Conservation (phyloP, 2,113 vertebrate genomes). For the Parotia lawesii region DNA sequence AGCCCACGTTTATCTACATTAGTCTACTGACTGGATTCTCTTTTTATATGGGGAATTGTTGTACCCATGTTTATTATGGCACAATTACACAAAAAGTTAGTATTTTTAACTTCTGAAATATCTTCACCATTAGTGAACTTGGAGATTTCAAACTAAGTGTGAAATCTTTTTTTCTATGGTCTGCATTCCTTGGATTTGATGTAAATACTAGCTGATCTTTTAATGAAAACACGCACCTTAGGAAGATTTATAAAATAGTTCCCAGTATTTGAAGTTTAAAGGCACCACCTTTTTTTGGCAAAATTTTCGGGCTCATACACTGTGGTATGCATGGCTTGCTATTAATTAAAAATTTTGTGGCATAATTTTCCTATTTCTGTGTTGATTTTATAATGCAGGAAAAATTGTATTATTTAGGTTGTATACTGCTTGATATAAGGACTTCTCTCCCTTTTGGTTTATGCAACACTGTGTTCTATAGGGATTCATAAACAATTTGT, state of each 20-base stretch:
- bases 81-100: neutral
- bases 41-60: neutral
- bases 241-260: neutral
- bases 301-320: neutral
- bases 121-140: neutral
- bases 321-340: neutral
- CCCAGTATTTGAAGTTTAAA: neutral
- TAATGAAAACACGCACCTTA: neutral
- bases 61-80: neutral
- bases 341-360: neutral
- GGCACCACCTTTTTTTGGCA: neutral
- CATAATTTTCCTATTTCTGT: neutral
- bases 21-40: neutral
- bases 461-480: neutral
- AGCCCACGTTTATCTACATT: neutral
- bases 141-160: neutral
- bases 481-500: constrained; percentile 28
- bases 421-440: neutral
- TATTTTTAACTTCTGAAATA: neutral
- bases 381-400: neutral
- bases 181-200: neutral
- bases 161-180: neutral
- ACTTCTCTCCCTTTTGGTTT: neutral
- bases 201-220: neutral
- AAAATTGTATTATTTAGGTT: neutral